phyloP scores from a whole-genome alignment of 2,113 vertebrate genomes.

The Sphaerodactylus townsendi region DNA sequence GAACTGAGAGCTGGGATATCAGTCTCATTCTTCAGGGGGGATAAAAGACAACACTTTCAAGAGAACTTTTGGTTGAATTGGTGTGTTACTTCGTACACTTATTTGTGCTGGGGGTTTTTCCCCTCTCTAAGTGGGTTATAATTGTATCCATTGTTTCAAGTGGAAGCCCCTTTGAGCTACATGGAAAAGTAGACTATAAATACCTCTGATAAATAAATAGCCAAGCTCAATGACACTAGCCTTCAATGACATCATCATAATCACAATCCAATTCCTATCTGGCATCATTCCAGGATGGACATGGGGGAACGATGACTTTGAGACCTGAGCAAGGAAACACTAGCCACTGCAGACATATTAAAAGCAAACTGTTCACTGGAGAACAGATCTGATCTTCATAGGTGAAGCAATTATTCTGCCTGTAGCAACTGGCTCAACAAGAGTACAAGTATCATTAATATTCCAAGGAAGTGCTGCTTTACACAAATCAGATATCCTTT shows the following conservation, averaged over 20 bases:
- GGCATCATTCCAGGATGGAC: neutral
- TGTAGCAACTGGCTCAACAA: neutral
- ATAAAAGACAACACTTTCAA: too few relatives aligned
- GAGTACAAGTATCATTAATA: conserved; percentile 20
- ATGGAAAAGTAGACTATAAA: too few relatives aligned
- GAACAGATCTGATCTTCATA: neutral
- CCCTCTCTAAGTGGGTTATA: too few relatives aligned
- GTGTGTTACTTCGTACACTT: too few relatives aligned
- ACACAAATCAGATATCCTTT: conserved; percentile 30
- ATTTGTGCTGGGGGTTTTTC: too few relatives aligned
- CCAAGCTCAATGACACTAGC: neutral
- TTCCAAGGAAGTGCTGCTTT: conserved; percentile 6
- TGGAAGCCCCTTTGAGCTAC: too few relatives aligned
- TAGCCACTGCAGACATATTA: neutral
- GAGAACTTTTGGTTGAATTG: too few relatives aligned
- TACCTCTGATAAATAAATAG: too few relatives aligned
- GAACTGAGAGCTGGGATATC: too few relatives aligned
- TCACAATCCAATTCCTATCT: neutral
- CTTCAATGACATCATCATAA: neutral
- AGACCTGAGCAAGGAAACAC: neutral
- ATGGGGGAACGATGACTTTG: neutral
- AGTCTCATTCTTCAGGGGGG: too few relatives aligned
- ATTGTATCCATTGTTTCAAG: too few relatives aligned
- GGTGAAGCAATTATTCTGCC: neutral
- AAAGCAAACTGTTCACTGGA: neutral